Evolutionary conservation across 2,797 vertebrate species (phyloP).

Genomic region (Moxostoma hubbsi): DNA sequence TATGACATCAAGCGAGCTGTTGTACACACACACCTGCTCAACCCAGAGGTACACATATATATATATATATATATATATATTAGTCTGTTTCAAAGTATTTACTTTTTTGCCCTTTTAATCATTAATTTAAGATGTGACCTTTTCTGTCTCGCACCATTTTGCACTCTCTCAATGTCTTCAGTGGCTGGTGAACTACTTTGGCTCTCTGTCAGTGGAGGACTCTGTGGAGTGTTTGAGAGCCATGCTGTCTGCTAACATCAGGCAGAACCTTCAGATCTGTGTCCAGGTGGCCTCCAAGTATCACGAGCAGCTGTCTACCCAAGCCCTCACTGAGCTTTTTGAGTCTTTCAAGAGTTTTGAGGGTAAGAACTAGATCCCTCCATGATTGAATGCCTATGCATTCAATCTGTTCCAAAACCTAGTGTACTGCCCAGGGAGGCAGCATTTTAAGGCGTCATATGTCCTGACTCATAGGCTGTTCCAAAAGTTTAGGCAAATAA

Average conservation of each 20-base stretch:
- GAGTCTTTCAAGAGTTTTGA: conserved; percentile 99
- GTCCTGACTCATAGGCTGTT: too few relatives aligned
- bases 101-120: not conserved
- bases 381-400: not conserved
- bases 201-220: conserved; percentile 95
- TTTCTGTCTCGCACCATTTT: not conserved
- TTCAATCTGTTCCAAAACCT: too few relatives aligned
- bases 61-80: too few relatives aligned
- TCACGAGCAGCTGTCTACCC: conserved; percentile 93
- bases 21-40: conserved; percentile 97
- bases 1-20: conserved; percentile 97
- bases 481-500: too few relatives aligned
- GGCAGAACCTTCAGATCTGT: conserved; percentile 97
- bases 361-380: conserved; percentile 71
- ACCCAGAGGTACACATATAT: conserved; percentile 88
- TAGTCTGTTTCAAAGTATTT: not conserved
- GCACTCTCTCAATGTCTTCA: conserved; percentile 62
- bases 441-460: too few relatives aligned
- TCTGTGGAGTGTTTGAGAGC: conserved; percentile 96
- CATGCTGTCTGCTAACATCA: conserved; percentile 97
- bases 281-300: conserved; percentile 98
- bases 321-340: conserved; percentile 94
- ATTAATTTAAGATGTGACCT: not conserved
- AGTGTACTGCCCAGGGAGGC: too few relatives aligned
- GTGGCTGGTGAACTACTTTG: conserved; percentile 99